These are phyloP conservation scores for Dinomys branickii DNA, from an alignment of 2,113 vertebrate species.

Conservation along the genomic window DNA sequence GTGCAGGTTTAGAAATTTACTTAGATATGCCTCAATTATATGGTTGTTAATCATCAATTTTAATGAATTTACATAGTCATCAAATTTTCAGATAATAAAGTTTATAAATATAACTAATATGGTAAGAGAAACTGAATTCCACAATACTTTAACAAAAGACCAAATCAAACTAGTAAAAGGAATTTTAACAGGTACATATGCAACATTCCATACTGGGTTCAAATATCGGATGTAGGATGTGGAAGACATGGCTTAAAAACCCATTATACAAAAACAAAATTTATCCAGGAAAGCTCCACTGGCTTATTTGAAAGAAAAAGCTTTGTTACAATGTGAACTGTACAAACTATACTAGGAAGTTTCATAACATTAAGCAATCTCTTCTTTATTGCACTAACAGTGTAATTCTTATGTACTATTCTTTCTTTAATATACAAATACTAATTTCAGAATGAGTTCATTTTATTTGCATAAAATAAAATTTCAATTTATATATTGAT, in stretches of 20 bases:
- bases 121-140: conserved; percentile 18
- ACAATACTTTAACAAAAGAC: not conserved
- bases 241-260: not conserved
- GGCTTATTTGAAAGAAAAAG: not conserved
- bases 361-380: conserved; percentile 41
- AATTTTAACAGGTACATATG: conserved; percentile 31
- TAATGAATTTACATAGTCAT: conserved; percentile 9
- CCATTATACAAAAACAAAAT: not conserved
- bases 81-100: conserved; percentile 39
- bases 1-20: conserved; percentile 37
- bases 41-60: conserved; percentile 43
- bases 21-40: not conserved
- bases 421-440: conserved; percentile 5
- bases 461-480: conserved; percentile 17
- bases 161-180: not conserved
- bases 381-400: not conserved
- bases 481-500: conserved; percentile 15
- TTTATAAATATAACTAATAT: not conserved
- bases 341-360: not conserved
- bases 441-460: not conserved
- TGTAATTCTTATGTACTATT: not conserved
- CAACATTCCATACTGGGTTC: not conserved
- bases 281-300: not conserved
- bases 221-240: not conserved
- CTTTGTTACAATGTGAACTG: conserved; percentile 3